Evolutionary conservation across 1,140 invertebrate genomes (phyloP), one percentile per base, ranked within the genome.

Genomic region (Cyrtorhinus lividipennis): DNA sequence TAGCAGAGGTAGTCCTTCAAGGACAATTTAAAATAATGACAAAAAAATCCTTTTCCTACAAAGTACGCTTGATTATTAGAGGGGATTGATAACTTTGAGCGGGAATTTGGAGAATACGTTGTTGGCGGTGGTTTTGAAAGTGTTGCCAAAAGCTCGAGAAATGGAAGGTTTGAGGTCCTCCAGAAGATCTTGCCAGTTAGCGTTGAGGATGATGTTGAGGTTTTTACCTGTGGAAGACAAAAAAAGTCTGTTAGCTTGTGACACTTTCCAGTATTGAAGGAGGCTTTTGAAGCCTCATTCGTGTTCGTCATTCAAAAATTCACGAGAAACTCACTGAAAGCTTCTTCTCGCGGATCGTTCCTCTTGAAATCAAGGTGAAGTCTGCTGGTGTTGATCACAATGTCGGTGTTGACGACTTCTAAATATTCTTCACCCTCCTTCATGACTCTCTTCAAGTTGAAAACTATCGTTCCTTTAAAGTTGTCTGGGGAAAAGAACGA

Each of bases 121-220:
- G 30, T 63, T 63, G 12, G 62, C 62, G 15, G 56, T 30, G 24
- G 56, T 10, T 25, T 59, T 30, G 25, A 63, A 44, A 1, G 38
- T 59, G 20, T n/a, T n/a, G 1, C 62, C 44, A 24, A 63, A 63
- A 20, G 20, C 30, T 22, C 30, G 22, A 13, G 62, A 63, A 24
- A 63, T 63, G 2, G 62, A 25, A 20, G 62, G 62, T 46, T 59
- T 63, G 30, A 80, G 68, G 64, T 81, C 79, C 5, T 73, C 62
- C 1, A 73, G 73, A 25, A 80, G 67, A 27, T 74, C 73, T 44
- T 74, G 65, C 77, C 77, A 78, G 61, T 81, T 80, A 18, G 80
- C 78, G 69, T 80, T 80, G 2, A 81, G 66, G 65, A 80, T 79
- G n/a, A 68, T 67, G 68, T 81, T 81, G 74, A 80, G 64, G 2